Evolutionary conservation across 2,113 vertebrate genomes (phyloP), one percentile per base, ranked within the genome.

Genomic region (Psittacula cyanocephala): DNA sequence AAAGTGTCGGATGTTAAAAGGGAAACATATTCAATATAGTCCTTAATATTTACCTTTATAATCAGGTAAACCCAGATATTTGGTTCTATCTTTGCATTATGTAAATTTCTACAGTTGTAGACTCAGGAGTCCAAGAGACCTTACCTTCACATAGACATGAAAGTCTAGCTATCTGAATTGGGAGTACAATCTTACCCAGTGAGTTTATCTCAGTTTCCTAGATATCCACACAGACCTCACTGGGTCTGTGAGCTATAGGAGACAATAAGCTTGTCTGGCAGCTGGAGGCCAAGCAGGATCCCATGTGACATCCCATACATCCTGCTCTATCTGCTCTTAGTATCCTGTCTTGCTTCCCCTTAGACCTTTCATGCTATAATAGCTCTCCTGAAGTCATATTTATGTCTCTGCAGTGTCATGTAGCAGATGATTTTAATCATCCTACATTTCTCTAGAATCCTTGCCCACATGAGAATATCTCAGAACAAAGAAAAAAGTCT

Each of bases 91-190:
- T 81, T 75, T 81, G 35, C 19, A 15, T 33, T 39, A 37, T 10
- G 6, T 20, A 23, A 0, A 0, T 84, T 49, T 78, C 8, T 35
- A 16, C 7, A 37, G 28, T 1, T 29, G 19, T 15, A 78, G 20
- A 49, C n/a, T 52, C 0, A 2, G 23, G 28, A 81, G 6, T 59
- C 14, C 17, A 28, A 29, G 7, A 46, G 85, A 12, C 6, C 2
- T 5, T 63, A 29, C 5, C 33, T 64, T 57, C 46, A 43, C 10
- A 35, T 27, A 31, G 52, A 12, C 25, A 14, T 17, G 4, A 12
- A 75, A 65, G 5, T 33, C 18, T 86, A 59, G 6, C 14, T 53
- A 8, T 57, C 28, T 16, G 13, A n/a, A 4, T 46, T 47, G 55
- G 47, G 11, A 28, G 28, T 35, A 50, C 62, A 82, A 60, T 28